These are phyloP conservation scores for Chelonus insularis DNA, from an alignment of 1,140 invertebrate genomes.

Conservation along the genomic window DNA sequence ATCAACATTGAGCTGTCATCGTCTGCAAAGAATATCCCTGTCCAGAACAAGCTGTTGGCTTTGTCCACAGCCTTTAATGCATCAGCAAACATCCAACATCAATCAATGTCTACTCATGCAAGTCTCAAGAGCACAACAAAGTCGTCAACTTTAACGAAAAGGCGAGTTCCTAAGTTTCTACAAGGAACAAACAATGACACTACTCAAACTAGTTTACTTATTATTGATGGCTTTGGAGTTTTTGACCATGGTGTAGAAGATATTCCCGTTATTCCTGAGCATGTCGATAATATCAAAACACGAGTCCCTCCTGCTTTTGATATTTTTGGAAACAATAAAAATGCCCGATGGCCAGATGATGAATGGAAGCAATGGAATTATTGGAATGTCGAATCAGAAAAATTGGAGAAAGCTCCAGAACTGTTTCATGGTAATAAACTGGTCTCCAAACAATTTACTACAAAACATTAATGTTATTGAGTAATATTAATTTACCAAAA, in stretches of 20 bases:
- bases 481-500: no score
- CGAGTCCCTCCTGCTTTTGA: not conserved
- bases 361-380: not conserved
- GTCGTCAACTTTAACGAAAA: no score
- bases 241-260: not conserved
- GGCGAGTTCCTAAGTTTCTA: not conserved
- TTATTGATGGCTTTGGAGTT: not conserved
- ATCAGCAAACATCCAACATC: no score
- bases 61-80: no score
- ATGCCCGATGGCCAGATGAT: not conserved
- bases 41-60: no score
- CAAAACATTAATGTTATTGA: no score
- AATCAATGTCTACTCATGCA: no score
- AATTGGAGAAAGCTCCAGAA: not conserved
- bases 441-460: no score
- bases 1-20: no score
- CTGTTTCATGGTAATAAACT: not conserved
- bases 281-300: not conserved
- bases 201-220: conserved; percentile 1
- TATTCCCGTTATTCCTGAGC: not conserved
- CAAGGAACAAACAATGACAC: not conserved
- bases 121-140: no score
- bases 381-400: not conserved
- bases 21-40: no score
- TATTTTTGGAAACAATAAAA: not conserved